Evolutionary conservation across 2,797 vertebrate species (phyloP).

Genomic region (Rhinichthys osculus): DNA sequence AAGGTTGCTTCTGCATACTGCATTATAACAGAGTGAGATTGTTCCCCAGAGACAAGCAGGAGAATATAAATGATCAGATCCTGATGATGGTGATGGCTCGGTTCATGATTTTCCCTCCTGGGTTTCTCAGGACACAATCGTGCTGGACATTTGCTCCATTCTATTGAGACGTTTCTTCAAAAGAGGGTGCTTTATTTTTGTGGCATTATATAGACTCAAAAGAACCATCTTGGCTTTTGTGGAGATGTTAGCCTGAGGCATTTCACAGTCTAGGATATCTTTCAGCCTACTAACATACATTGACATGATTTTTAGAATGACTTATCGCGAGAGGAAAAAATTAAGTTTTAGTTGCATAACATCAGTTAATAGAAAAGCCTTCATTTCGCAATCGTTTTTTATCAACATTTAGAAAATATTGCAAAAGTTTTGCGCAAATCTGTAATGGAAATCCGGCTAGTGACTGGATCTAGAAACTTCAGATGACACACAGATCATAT

Average conservation of each 20-base stretch:
- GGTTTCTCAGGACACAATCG: not conserved
- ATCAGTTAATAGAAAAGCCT: too few relatives aligned
- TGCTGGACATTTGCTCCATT: conserved; percentile 1
- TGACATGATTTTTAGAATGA: too few relatives aligned
- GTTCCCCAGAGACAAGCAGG: conserved; percentile 62
- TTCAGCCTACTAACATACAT: too few relatives aligned
- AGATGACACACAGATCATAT: too few relatives aligned
- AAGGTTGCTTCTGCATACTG: conserved; percentile 71
- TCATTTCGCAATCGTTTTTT: too few relatives aligned
- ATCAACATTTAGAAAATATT: too few relatives aligned
- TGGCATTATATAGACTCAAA: not conserved
- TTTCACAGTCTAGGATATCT: not conserved
- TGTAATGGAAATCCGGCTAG: too few relatives aligned
- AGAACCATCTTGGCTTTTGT: not conserved
- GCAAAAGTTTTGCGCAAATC: too few relatives aligned
- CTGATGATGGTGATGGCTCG: not conserved
- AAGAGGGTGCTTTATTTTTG: not conserved
- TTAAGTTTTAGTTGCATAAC: too few relatives aligned
- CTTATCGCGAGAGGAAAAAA: too few relatives aligned
- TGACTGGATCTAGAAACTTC: too few relatives aligned
- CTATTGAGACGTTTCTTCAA: not conserved
- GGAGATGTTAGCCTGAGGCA: conserved; percentile 2
- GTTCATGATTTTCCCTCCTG: not conserved
- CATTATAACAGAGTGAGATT: conserved; percentile 71
- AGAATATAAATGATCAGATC: conserved; percentile 67